Conservation (phyloP, 64 coral and sea anemone species). For the Actinia tenebrosa region DNA sequence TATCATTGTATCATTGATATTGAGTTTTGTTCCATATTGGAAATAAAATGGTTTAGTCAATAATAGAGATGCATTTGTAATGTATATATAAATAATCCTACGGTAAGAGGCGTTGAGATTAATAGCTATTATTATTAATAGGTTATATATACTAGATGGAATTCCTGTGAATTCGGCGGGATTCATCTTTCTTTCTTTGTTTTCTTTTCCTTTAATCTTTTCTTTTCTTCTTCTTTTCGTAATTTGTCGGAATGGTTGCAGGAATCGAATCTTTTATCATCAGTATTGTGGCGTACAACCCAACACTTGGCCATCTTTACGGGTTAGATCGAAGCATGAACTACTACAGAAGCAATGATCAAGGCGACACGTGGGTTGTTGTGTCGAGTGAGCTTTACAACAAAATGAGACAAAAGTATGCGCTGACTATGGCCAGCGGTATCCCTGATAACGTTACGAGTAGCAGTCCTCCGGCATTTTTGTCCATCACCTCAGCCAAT, state of each 20-base stretch:
- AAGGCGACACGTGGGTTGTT: conserved; percentile 38
- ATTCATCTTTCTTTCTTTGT: too few species aligned
- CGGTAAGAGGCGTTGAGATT: too few species aligned
- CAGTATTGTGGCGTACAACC: conserved; percentile 44
- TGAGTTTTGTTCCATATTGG: too few species aligned
- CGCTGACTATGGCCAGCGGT: conserved; percentile 54
- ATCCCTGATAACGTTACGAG: conserved; percentile 71
- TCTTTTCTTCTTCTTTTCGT: too few species aligned
- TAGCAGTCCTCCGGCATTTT: not conserved
- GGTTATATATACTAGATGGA: too few species aligned
- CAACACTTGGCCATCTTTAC: conserved; percentile 21
- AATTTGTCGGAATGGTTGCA: not conserved
- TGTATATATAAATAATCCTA: too few species aligned
- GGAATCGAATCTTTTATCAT: conserved; percentile 13
- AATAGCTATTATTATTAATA: too few species aligned
- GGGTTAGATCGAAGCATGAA: conserved; percentile 69
- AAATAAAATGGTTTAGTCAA: too few species aligned
- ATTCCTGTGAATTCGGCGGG: too few species aligned
- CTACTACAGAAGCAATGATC: conserved; percentile 47
- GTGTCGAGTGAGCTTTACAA: conserved; percentile 49
- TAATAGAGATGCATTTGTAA: too few species aligned
- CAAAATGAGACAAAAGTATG: conserved; percentile 18
- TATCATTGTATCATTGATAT: too few species aligned
- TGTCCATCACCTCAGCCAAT: conserved; percentile 26
- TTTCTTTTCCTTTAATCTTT: too few species aligned